Base-by-base conservation (phyloP, 1,140 invertebrate genomes). In the Wasmannia auropunctata region DNA sequence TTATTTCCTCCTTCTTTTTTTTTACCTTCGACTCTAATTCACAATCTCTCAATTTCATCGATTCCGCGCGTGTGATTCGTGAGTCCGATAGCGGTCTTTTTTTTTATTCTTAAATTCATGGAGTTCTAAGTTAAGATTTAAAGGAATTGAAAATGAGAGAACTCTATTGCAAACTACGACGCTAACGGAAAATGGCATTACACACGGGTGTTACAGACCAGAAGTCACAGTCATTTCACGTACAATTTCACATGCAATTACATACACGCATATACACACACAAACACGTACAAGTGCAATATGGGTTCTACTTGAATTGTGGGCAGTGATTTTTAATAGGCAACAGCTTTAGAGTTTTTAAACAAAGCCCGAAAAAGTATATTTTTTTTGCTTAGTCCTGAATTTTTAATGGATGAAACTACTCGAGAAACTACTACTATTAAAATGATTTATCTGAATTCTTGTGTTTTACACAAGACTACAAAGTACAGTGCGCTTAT, bases 181-280 rank as follows among this genome's bases (percentile, higher is more conserved):
- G 51, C 51, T 58, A 72, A 56, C 34, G 79, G 67, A 83, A 72
- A 72, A 83, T 60, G 79, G 67, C 8, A 34, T 46, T 74, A 58
- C 79, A 51, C 49, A 58, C 14, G 1, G 25, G 10, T 46, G 25
- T 40, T 62, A 83, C 65, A 58, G 11, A 16, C 22, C 25, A 81
- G 25, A 43, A 11, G 3, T 69, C 76, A 67, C 16, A n/a, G 60
- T 81, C 28, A 37, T 25, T 58, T 46, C 40, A 80, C 43, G 31
- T 60, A n/a, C 46, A 54, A 37, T 25, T 58, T 46, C 40, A 80
- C 43, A 43, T 60, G 25, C 46, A 54, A 51, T 80, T 11, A 34
- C 75, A 86, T 54, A 65, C 75, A 63, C 62, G 25, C 62, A 46
- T 31, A 40, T 28, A 85, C 43, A 63, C 60, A 34, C n/a, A 56